A percentile compares a stretch with the other conserved stretches of the same genome.
Conservation (phyloP, 2,797 vertebrate species). For the Falco peregrinus region DNA sequence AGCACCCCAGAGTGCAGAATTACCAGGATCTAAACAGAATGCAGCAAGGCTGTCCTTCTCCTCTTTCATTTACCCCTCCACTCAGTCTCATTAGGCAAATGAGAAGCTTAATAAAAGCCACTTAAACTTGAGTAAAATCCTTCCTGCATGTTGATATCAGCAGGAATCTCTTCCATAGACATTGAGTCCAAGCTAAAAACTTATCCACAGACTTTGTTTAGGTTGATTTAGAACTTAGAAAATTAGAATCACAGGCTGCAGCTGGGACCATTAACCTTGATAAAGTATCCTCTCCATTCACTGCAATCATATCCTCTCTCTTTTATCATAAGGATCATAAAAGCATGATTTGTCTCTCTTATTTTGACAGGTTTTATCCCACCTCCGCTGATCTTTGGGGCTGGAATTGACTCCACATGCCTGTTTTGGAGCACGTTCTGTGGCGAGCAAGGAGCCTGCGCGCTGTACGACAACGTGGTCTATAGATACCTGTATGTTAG, state of each 20-base stretch:
- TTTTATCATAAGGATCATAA: background rate
- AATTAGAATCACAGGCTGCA: background rate
- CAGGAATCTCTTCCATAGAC: background rate
- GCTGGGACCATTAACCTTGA: constrained; percentile 28
- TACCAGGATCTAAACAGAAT: background rate
- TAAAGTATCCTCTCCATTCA: background rate
- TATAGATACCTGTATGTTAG: constrained; percentile 96
- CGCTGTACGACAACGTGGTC: constrained; percentile 90
- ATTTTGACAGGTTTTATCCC: constrained; percentile 91
- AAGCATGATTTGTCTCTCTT: background rate
- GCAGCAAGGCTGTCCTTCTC: background rate
- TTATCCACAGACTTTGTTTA: constrained; percentile 3
- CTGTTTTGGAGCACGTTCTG: constrained; percentile 97
- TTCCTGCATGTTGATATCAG: constrained; percentile 6
- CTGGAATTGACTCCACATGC: constrained; percentile 96
- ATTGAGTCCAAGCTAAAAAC: background rate
- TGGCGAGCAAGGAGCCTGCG: constrained; percentile 90
- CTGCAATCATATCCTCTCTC: background rate
- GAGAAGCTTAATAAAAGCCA: constrained; percentile 39
- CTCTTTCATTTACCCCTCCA: background rate
- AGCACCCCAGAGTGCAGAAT: background rate
- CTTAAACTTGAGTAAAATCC: constrained; percentile 30
- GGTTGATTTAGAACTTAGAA: constrained; percentile 24
- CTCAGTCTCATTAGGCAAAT: constrained; percentile 11
- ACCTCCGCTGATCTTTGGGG: constrained; percentile 95